Evolutionary conservation across 2,888 invertebrate species (phyloP).

Genomic region (Caenorhabditis plicata): DNA sequence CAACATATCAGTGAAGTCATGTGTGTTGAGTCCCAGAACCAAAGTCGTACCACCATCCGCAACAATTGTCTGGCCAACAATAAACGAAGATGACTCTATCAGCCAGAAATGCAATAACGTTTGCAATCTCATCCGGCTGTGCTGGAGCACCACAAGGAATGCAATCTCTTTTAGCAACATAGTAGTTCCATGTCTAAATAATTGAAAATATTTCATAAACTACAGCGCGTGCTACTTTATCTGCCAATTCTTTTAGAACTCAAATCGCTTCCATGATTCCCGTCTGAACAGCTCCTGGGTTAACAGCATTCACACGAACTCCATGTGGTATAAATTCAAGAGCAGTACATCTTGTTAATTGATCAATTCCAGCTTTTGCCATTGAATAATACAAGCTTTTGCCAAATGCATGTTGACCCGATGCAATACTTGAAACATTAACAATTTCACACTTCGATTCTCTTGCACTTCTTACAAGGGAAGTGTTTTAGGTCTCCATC

Average conservation of each 20-base stretch:
- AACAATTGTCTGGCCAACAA: conserved; percentile 32
- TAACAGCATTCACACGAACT: conserved; percentile 13
- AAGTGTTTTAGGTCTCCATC: too few species aligned
- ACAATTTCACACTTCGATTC: conserved; percentile 23
- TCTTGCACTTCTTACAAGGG: too few species aligned
- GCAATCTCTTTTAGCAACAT: too few species aligned
- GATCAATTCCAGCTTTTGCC: conserved; percentile 20
- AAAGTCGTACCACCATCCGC: conserved; percentile 35
- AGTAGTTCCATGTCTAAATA: too few species aligned
- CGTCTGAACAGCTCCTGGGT: conserved; percentile 15
- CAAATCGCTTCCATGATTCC: conserved; percentile 12
- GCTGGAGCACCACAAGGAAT: conserved; percentile 11
- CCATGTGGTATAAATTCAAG: conserved; percentile 4
- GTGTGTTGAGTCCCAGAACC: conserved; percentile 7
- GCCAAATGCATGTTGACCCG: conserved; percentile 10
- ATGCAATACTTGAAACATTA: conserved; percentile 24
- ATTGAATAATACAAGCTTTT: conserved; percentile 6
- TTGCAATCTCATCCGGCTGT: conserved; percentile 26
- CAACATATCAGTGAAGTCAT: conserved; percentile 8
- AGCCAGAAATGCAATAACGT: conserved; percentile 29
- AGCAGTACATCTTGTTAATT: conserved; percentile 15
- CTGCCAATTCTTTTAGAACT: too few species aligned
- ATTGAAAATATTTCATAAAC: too few species aligned
- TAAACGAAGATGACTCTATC: conserved; percentile 24
- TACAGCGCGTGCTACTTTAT: too few species aligned